These are phyloP conservation scores for Coremacera marginata DNA, from an alignment of 2,888 invertebrate genomes.

Conservation along the genomic window DNA sequence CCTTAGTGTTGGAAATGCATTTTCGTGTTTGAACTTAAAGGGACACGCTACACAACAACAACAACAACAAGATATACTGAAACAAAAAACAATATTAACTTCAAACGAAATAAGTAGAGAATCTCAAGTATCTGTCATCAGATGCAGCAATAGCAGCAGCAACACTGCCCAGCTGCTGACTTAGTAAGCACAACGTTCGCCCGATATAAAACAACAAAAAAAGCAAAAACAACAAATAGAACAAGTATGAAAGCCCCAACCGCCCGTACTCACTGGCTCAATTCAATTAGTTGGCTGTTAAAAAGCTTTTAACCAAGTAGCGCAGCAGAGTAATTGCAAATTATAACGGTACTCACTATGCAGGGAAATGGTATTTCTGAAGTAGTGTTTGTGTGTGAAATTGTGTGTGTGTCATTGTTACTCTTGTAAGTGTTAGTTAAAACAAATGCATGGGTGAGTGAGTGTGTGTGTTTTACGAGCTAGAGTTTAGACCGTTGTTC, in stretches of 20 bases:
- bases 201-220: background rate
- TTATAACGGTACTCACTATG: conserved; percentile 32
- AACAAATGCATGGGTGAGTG: background rate
- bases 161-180: background rate
- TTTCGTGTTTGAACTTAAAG: no score
- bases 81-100: no score
- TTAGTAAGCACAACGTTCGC: background rate
- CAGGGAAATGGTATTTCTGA: background rate
- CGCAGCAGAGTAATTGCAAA: conserved; percentile 34
- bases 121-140: no score
- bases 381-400: background rate
- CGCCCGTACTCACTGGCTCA: conserved; percentile 1
- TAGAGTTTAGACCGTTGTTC: background rate
- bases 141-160: no score
- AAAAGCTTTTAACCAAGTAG: conserved; percentile 35
- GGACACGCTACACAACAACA: no score
- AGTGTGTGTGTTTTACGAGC: background rate
- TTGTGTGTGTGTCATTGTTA: conserved; percentile 4
- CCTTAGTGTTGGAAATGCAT: no score
- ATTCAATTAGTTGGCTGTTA: conserved; percentile 39
- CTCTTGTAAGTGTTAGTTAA: background rate
- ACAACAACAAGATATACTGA: no score
- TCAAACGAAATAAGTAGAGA: no score
- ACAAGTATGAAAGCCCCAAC: no score
- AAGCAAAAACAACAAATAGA: background rate